Evolutionary conservation across 2,797 vertebrate species (phyloP), one percentile per base, ranked within the genome.

Genomic region (Bradypus variegatus): DNA sequence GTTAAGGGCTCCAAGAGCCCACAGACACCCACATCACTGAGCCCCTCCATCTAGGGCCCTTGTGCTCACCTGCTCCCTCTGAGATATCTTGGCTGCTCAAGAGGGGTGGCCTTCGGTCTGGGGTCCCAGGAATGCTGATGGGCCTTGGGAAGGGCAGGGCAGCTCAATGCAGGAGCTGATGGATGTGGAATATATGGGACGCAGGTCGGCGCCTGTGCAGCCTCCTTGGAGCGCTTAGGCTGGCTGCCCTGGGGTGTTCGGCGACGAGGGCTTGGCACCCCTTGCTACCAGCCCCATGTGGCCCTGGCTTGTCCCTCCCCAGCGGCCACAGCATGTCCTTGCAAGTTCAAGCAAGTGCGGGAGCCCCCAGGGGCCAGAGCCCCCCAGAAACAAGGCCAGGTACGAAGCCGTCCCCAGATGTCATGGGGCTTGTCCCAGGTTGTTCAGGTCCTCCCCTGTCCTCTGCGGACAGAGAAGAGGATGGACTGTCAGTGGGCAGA

Each of bases 361-460:
- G 27, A 31, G 18, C 50, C 58, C 6, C 11, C 41, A 53, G 36
- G 41, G 25, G n/a, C 70, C 53, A 45, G 64, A 64, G 70, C 23
- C 33, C 25, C 62, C 45, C 2, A 0, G 31, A n/a, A 48, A 16
- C 15, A n/a, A 60, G 38, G 38, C 3, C 0, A 11, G 38, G 0
- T 0, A 16, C 5, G 2, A 29, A 18, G 19, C 19, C 6, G 29
- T 45, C 36, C 25, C 1, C 2, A 45, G 67, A 70, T 31, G 29
- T 12, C 48, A 23, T n/a, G 23, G 88, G 25, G n/a, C 45, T 25
- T 31, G 33, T 11, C 33, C 69, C 13, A 55, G n/a, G n/a, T 53
- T 0, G 0, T 41, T 50, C 3, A 50, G 36, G 77, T 33, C 6
- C 0, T 25, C 25, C 41, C 2, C 8, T 13, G 10, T 33, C 19